Evolutionary conservation across 2,113 vertebrate genomes (phyloP).

Genomic region (Chrysochloris asiatica): DNA sequence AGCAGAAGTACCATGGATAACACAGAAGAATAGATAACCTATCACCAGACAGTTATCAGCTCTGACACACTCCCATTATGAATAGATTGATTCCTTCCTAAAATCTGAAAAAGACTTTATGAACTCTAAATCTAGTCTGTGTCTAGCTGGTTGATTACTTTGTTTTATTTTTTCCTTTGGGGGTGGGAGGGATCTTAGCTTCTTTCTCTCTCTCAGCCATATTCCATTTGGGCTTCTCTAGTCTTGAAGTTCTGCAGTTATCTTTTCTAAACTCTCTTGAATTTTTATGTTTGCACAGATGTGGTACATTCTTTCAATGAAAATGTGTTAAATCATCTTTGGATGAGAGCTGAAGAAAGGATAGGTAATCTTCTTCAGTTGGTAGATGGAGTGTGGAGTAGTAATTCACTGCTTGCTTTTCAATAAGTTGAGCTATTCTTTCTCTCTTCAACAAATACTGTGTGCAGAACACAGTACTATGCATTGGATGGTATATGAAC

Average conservation of each 20-base stretch:
- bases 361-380: not conserved
- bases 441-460: not conserved
- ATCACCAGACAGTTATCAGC: not conserved
- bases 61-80: not conserved
- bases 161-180: not conserved
- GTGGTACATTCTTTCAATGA: not conserved
- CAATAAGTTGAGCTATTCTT: not conserved
- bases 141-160: too few species aligned
- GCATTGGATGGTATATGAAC: not conserved
- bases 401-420: not conserved
- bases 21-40: not conserved
- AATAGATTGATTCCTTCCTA: not conserved
- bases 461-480: not conserved
- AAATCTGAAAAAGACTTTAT: not conserved
- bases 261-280: not conserved
- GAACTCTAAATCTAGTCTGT: not conserved
- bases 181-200: not conserved
- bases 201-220: not conserved
- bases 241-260: not conserved
- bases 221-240: not conserved
- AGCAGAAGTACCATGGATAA: not conserved
- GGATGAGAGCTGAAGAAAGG: not conserved
- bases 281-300: not conserved
- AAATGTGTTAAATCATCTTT: constrained; percentile 23
- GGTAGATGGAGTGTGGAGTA: not conserved